Evolutionary conservation across 2,888 invertebrate species (phyloP), one percentile per base, ranked within the genome.

Genomic region (Volucella inflata): DNA sequence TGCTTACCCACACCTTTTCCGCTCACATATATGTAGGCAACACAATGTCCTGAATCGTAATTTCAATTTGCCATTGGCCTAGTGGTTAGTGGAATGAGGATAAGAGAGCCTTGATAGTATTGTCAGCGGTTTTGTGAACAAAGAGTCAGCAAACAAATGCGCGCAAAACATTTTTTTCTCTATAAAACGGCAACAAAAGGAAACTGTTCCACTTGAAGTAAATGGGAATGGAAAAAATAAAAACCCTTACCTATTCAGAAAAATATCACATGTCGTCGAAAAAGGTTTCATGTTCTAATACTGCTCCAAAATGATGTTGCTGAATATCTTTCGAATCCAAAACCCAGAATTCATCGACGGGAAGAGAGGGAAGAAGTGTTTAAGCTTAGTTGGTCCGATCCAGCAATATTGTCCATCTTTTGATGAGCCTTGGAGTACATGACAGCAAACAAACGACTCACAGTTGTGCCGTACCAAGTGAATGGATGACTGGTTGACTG

Each of bases 51-150:
- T 50, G 21, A 78, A 81, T 85, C 76, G 64, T 55, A 78, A 75
- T 75, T 65, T 70, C 78, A 65, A 79, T 72, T 72, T 65, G 59
- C 50, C 76, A 72, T 72, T 85, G 81, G 81, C 85, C 85, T 77
- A 75, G 42, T 85, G 59, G 11, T 21, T 57, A 12, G 16, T 30
- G 30, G 44, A 30, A 30, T 30, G 30, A 30, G 30, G 30, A 30
- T 30, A 30, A 71, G 70, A 46, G 70, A 42, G 57, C 75, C 30
- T 30, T 72, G 81, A 76, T 85, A 76, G 85, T 81, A 85, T 71
- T 85, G 85, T 85, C 85, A 85, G 85, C 85, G 85, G 85, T 85
- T 85, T 85, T 68, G 60, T 64, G 72, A 85, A 85, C 85, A 85
- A 85, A 30, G 0, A 76, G 81, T 81, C 75, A 55, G 72, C 85